Conservation (phyloP, 2,888 invertebrate species). For the Lymantria dispar region DNA sequence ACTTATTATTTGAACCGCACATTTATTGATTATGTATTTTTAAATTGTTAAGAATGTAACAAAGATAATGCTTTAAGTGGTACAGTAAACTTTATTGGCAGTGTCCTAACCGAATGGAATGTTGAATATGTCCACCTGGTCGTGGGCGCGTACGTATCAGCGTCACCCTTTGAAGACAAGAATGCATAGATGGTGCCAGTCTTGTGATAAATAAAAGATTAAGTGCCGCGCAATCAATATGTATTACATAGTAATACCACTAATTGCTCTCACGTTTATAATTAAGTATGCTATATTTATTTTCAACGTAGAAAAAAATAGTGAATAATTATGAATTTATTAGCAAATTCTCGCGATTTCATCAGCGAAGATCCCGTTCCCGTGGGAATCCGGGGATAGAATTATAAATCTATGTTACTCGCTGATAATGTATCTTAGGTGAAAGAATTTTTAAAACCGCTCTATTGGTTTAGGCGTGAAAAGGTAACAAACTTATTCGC, state of each 20-base stretch:
- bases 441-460: too few species aligned
- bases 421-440: too few species aligned
- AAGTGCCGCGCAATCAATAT: slow-evolving; percentile 49
- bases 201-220: slow-evolving; percentile 39
- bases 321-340: too few species aligned
- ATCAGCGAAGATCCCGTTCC: too few species aligned
- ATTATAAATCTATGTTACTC: too few species aligned
- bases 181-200: slow-evolving; percentile 36
- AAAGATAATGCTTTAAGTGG: not conserved
- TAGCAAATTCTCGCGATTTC: too few species aligned
- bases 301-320: too few species aligned
- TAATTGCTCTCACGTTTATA: slow-evolving; percentile 39
- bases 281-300: too few species aligned
- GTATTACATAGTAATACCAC: slow-evolving; percentile 42
- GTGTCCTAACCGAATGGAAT: slow-evolving; percentile 48
- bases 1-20: too few species aligned
- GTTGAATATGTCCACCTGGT: slow-evolving; percentile 66
- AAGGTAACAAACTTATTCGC: too few species aligned
- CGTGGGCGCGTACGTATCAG: slow-evolving; percentile 53
- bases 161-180: slow-evolving; percentile 53
- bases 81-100: slow-evolving; percentile 58
- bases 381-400: too few species aligned
- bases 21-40: not conserved
- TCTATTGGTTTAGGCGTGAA: too few species aligned
- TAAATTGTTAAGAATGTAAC: not conserved